Evolutionary conservation across 2,888 invertebrate genomes (phyloP).

Genomic region (Anthrax anthrax): DNA sequence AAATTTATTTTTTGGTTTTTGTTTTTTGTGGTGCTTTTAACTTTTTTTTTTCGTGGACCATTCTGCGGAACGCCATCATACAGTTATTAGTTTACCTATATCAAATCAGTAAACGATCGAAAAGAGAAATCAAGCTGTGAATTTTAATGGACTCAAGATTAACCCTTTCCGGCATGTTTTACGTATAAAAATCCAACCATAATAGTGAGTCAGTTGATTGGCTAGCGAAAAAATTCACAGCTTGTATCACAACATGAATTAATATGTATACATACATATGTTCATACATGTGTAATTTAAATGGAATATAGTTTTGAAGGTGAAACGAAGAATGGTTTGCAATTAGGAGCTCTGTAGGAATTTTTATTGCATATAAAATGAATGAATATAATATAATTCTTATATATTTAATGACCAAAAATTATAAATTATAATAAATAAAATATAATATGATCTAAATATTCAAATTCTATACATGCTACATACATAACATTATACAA

Average conservation of each 20-base stretch:
- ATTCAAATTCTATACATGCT: too few relatives aligned
- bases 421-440: too few relatives aligned
- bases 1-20: too few relatives aligned
- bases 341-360: slow-evolving; percentile 7
- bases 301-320: neutral
- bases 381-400: too few relatives aligned
- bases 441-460: neutral
- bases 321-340: neutral
- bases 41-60: too few relatives aligned
- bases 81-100: too few relatives aligned
- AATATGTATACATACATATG: too few relatives aligned
- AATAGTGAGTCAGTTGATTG: slow-evolving; percentile 4
- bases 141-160: slow-evolving; percentile 5
- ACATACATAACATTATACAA: too few relatives aligned
- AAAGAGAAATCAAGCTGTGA: slow-evolving; percentile 6
- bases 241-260: slow-evolving; percentile 1
- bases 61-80: too few relatives aligned
- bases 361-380: neutral
- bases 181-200: neutral
- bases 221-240: slow-evolving; percentile 4
- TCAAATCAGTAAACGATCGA: neutral
- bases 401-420: too few relatives aligned
- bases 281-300: too few relatives aligned
- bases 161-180: slow-evolving; percentile 5
- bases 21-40: too few relatives aligned